These are phyloP conservation scores for Cervus canadensis DNA, from an alignment of 2,113 vertebrate species.

Conservation along the genomic window DNA sequence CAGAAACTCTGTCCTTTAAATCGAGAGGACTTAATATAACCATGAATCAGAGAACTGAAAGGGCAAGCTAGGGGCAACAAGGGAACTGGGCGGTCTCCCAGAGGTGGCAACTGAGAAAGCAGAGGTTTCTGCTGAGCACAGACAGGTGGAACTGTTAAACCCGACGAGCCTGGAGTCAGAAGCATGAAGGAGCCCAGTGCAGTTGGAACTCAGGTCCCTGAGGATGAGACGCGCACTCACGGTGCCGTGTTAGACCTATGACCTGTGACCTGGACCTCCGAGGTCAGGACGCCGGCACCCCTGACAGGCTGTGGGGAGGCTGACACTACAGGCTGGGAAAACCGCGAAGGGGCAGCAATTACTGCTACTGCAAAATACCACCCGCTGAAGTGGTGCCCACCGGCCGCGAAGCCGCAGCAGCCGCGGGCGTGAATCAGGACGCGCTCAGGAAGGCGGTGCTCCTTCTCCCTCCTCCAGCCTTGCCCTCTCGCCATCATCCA, in stretches of 20 bases:
- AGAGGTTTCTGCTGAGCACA: too few species aligned
- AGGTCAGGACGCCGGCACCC: background rate
- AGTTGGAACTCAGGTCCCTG: rapidly evolving
- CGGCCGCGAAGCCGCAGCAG: background rate
- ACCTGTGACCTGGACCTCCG: background rate
- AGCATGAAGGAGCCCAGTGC: rapidly evolving
- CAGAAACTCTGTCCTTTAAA: background rate
- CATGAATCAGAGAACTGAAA: background rate
- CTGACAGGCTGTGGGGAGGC: background rate
- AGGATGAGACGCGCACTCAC: background rate
- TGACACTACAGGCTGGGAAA: background rate
- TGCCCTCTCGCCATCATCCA: rapidly evolving
- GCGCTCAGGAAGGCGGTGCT: too few species aligned
- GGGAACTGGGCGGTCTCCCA: background rate
- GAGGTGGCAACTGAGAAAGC: background rate
- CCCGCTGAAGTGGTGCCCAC: rapidly evolving
- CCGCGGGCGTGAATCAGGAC: background rate
- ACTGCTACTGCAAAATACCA: background rate
- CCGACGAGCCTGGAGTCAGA: background rate
- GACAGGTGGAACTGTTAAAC: background rate
- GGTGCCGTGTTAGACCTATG: background rate
- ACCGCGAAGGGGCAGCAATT: rapidly evolving
- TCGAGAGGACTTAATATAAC: background rate
- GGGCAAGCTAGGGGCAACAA: background rate
- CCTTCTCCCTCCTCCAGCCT: background rate